Evolutionary conservation across 2,113 vertebrate genomes (phyloP).

Genomic region (Chaetura pelagica): DNA sequence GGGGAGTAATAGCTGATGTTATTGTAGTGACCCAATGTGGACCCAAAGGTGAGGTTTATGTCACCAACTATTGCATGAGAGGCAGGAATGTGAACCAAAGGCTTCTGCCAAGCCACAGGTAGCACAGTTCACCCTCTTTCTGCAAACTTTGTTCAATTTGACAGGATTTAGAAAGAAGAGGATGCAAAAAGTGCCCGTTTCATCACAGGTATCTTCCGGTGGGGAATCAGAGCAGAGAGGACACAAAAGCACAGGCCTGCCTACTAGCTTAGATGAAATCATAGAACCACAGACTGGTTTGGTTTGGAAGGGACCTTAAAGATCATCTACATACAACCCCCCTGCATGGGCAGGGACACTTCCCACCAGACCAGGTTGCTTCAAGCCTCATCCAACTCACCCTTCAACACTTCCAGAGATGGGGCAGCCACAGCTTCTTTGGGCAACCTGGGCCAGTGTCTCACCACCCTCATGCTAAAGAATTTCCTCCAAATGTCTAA

Average conservation of each 20-base stretch:
- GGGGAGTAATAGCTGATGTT: not conserved
- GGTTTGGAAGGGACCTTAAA: no score
- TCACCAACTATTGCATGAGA: not conserved
- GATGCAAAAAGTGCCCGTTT: not conserved
- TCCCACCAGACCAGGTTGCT: no score
- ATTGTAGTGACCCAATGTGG: not conserved
- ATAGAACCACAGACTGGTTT: no score
- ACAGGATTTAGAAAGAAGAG: not conserved
- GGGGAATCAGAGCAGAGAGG: not conserved
- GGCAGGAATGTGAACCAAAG: not conserved
- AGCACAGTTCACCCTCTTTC: not conserved
- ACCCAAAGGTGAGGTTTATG: not conserved
- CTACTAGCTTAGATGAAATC: not conserved
- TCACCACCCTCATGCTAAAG: no score
- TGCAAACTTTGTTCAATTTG: not conserved
- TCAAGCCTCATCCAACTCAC: no score
- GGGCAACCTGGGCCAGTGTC: no score
- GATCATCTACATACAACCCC: no score
- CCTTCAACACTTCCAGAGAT: no score
- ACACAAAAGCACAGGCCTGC: not conserved
- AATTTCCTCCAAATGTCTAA: no score
- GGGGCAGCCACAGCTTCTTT: no score
- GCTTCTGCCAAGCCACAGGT: not conserved
- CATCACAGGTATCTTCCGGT: not conserved
- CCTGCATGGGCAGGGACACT: no score